A percentile compares a stretch with the other conserved stretches of the same genome.
Evolutionary conservation across 1,140 invertebrate genomes (phyloP).

Genomic region (Chrysopa pallens): DNA sequence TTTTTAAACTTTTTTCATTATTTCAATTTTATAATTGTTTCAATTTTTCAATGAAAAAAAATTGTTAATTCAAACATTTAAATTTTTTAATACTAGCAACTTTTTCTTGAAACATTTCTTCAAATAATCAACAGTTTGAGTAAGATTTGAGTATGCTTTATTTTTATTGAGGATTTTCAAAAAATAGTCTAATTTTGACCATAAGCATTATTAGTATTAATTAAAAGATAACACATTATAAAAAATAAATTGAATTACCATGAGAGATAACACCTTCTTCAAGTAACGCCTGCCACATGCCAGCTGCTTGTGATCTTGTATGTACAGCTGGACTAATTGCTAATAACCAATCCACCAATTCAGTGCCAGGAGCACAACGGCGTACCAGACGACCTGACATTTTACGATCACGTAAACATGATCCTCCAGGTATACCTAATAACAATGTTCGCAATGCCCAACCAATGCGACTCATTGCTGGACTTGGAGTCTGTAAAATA

Average conservation of each 20-base stretch:
- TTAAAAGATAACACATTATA: not conserved
- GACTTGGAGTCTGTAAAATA: conserved; percentile 30
- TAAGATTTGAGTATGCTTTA: no score
- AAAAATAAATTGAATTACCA: conserved; percentile 29
- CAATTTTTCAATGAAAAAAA: no score
- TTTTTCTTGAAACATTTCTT: no score
- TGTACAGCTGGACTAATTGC: conserved; percentile 28
- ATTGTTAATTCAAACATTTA: no score
- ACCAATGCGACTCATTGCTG: conserved; percentile 42
- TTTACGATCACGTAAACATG: conserved; percentile 37
- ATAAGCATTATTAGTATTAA: no score
- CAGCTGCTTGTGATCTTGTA: conserved; percentile 54
- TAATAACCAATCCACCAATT: conserved; percentile 67
- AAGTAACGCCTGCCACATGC: conserved; percentile 70
- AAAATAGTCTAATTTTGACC: no score
- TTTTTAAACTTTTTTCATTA: no score
- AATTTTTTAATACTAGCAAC: no score
- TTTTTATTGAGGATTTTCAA: no score
- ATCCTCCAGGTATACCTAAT: conserved; percentile 31
- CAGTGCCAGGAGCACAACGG: conserved; percentile 38
- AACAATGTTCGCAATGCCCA: conserved; percentile 51
- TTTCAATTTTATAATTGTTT: no score
- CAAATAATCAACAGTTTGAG: no score
- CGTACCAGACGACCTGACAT: conserved; percentile 35
- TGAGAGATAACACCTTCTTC: conserved; percentile 66